A percentile compares a stretch with the other conserved stretches of the same genome.
These are phyloP conservation scores for Heterotis niloticus DNA, from an alignment of 2,113 vertebrate genomes.

Conservation along the genomic window DNA sequence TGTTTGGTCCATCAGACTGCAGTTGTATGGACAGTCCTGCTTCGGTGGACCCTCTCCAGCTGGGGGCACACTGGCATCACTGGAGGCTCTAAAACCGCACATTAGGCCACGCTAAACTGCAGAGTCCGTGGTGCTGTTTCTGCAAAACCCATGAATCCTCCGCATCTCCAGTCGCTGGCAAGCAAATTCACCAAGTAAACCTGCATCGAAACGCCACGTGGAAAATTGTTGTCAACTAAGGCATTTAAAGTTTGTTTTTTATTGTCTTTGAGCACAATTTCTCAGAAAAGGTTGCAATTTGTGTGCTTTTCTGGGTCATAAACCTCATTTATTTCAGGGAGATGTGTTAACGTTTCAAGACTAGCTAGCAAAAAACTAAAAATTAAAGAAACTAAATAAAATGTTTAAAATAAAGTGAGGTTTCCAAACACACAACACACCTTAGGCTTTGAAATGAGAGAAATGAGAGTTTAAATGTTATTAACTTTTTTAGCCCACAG, in stretches of 20 bases:
- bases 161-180: not conserved
- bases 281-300: too few species aligned
- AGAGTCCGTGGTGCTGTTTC: not conserved
- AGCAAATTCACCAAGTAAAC: not conserved
- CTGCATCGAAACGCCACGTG: not conserved
- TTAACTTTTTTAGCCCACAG: too few species aligned
- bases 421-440: too few species aligned
- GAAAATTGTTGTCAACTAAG: not conserved
- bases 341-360: too few species aligned
- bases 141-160: not conserved
- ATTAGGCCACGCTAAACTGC: not conserved
- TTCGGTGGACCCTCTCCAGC: too few species aligned
- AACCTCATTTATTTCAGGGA: too few species aligned
- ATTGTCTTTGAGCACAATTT: not conserved
- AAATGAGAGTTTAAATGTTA: too few species aligned
- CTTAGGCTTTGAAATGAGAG: too few species aligned
- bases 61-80: not conserved
- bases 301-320: too few species aligned
- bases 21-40: not conserved
- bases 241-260: not conserved
- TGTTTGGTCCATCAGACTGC: not conserved
- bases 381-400: too few species aligned
- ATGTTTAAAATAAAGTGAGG: too few species aligned
- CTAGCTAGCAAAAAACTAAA: too few species aligned
- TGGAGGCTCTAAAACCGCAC: not conserved